Percentiles rank a stretch among this genome's conserved stretches.
These are phyloP conservation scores for Melanophora roralis DNA, from an alignment of 2,888 invertebrate genomes.

Conservation along the genomic window DNA sequence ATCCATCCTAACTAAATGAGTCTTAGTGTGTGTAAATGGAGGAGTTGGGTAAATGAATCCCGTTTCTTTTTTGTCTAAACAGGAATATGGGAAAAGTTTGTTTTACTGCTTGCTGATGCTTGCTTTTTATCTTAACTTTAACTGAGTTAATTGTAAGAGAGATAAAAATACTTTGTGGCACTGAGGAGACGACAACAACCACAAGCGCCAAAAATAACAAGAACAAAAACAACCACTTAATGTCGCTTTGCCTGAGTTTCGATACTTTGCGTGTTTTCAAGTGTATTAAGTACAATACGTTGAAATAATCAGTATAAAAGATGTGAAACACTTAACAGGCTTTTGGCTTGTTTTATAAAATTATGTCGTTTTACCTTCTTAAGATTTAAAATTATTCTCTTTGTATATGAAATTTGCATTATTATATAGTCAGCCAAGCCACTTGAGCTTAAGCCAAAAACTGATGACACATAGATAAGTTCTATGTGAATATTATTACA, in stretches of 20 bases:
- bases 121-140: conserved; percentile 46
- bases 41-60: conserved; percentile 26
- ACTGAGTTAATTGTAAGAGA: conserved; percentile 64
- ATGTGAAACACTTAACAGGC: conserved; percentile 61
- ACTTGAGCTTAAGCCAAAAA: conserved; percentile 67
- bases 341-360: conserved; percentile 37
- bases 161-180: conserved; percentile 66
- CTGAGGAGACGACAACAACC: conserved; percentile 22
- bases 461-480: conserved; percentile 55
- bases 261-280: conserved; percentile 15
- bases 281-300: background rate
- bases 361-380: conserved; percentile 50
- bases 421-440: conserved; percentile 47
- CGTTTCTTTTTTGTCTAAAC: conserved; percentile 8
- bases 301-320: background rate
- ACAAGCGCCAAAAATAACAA: background rate
- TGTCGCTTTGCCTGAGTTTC: conserved; percentile 27
- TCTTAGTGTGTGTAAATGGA: background rate
- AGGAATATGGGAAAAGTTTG: conserved; percentile 47
- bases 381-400: conserved; percentile 47
- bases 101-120: conserved; percentile 42
- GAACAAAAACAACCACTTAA: conserved; percentile 34
- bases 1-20: background rate
- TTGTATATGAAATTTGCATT: conserved; percentile 51
- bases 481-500: conserved; percentile 28